Conservation (phyloP, 2,888 invertebrate species). For the Ophion costatus region DNA sequence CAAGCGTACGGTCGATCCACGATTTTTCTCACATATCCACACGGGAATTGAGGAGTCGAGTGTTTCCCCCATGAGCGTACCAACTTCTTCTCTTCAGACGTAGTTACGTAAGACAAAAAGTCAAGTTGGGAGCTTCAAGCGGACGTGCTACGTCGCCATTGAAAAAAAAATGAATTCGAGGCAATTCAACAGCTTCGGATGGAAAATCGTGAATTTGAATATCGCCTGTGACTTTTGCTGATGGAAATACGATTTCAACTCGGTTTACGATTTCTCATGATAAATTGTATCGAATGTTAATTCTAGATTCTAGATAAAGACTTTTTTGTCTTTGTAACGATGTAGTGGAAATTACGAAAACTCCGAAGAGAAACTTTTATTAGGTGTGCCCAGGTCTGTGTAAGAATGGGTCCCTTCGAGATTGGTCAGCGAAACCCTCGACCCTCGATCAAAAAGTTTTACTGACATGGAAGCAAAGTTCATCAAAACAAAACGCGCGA, state of each 20-base stretch:
- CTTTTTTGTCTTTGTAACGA: background rate
- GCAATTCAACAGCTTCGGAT: too few relatives aligned
- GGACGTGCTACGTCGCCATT: too few relatives aligned
- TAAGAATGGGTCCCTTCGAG: background rate
- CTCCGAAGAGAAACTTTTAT: too few relatives aligned
- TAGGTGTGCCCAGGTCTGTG: too few relatives aligned
- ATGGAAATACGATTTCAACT: background rate
- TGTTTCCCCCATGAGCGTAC: background rate
- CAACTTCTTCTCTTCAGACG: background rate
- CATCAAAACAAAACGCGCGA: background rate
- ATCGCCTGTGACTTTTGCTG: too few relatives aligned
- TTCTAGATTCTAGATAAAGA: background rate
- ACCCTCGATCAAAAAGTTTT: background rate
- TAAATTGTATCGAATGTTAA: background rate
- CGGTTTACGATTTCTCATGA: background rate
- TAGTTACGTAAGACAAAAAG: background rate
- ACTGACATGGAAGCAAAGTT: background rate
- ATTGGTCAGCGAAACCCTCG: background rate
- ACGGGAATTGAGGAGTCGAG: background rate
- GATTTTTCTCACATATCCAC: background rate
- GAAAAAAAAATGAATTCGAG: too few relatives aligned
- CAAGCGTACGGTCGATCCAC: constrained; percentile 55
- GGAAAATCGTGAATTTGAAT: too few relatives aligned
- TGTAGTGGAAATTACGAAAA: background rate
- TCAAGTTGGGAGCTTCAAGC: too few relatives aligned